Evolutionary conservation across 2,113 vertebrate genomes (phyloP).

Genomic region (Anser cygnoides): DNA sequence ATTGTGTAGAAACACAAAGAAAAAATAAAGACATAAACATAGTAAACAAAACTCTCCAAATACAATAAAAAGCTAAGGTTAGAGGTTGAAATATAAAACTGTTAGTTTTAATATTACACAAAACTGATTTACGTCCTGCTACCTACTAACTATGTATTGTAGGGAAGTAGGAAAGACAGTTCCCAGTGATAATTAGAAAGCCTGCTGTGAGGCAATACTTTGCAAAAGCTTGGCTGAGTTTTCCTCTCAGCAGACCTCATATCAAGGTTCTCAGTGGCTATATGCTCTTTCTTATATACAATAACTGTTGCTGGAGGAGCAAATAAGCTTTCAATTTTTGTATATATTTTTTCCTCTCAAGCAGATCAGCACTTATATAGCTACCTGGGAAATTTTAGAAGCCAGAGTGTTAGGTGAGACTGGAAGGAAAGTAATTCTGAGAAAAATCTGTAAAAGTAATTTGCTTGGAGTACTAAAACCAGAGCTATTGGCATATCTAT

Average conservation of each 20-base stretch:
- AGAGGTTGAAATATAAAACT: background rate
- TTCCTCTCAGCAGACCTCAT: background rate
- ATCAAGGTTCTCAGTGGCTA: background rate
- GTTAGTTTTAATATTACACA: background rate
- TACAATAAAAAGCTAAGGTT: background rate
- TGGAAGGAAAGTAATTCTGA: background rate
- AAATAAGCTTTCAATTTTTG: background rate
- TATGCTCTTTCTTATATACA: background rate
- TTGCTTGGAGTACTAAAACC: background rate
- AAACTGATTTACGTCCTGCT: background rate
- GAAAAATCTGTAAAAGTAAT: background rate
- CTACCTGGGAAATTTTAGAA: background rate
- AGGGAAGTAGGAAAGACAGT: background rate
- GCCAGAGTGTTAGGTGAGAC: background rate
- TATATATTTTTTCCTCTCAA: background rate
- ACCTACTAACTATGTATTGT: background rate
- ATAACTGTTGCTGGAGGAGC: background rate
- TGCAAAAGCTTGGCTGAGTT: background rate
- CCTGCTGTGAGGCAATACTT: background rate
- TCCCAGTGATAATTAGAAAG: background rate
- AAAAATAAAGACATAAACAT: background rate
- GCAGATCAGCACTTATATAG: background rate
- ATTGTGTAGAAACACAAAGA: background rate
- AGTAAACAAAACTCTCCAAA: background rate
- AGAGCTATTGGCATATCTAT: background rate